Evolutionary conservation across 2,113 vertebrate species (phyloP), one percentile per base, ranked within the genome.

Genomic region (Sakesphorus luctuosus): DNA sequence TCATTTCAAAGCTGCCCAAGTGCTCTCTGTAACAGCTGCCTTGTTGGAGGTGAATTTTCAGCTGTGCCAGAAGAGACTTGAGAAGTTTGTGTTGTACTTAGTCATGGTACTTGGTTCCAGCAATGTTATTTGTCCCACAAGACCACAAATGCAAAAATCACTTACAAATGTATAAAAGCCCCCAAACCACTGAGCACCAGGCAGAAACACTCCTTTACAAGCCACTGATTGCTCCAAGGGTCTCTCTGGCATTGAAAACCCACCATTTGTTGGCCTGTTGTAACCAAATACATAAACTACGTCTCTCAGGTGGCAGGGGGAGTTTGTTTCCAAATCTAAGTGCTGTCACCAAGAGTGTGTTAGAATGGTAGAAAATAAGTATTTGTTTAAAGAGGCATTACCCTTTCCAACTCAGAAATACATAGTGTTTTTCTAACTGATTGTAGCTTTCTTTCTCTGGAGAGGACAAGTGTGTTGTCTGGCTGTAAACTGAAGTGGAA

Each of bases 131-230:
- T 90, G 83, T 95, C 96, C 90, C 96, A 49, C 90, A 89, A 81
- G 93, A 46, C 94, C 44, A 52, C 53, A 77, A 96, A 86, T 78
- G 88, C 90, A 96, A 93, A 94, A 96, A 81, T 86, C 92, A 90
- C 72, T 93, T 86, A 90, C 72, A 92, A 95, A 88, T 67, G n/a
- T 87, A 38, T 88, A 94, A 94, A 95, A 92, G 49, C 68, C 61
- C 93, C 47, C 93, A 95, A 96, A 96, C 50, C 92, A 74, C 94
- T 11, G 66, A 81, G 79, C 92, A 78, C 76, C 79, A 80, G 73
- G 83, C 71, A 94, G 83, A 88, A 95, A 67, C 72, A 18, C 25
- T 81, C 61, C 84, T 88, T 90, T 93, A 88, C 85, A 92, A 93
- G 91, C 36, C 77, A 82, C 91, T 35, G 89, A 95, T 91, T 91